Base-by-base conservation (phyloP, 2,113 vertebrate species). In the Phrynosoma platyrhinos region DNA sequence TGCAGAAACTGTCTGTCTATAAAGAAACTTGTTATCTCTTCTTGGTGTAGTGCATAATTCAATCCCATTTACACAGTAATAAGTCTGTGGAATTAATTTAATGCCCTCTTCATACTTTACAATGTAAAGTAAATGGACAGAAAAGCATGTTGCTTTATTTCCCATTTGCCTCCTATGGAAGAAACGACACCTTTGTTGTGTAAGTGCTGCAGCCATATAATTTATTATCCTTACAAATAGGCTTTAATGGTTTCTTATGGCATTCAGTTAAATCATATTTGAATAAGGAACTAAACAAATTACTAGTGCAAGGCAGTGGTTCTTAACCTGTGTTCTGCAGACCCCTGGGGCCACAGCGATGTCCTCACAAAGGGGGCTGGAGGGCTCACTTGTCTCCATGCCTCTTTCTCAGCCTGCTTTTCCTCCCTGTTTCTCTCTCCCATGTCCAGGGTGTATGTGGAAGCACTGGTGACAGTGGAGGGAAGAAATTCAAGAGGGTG, bases 11-110 rank as follows among this genome's bases (percentile, higher is more conserved):
- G 86, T 89, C 89, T 91, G 72, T 83, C 79, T 83, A 76, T 71
- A 93, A 91, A 95, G 72, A 87, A 92, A 55, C 47, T 62, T 68
- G 78, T 93, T 95, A 92, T 95, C 81, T 91, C 81, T 86, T 40
- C 78, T 93, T 95, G 96, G 94, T 93, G 93, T 85, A 81, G 53
- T 0, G 47, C 62, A 95, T 82, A 94, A 87, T 91, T 82, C 80
- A 84, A 94, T 86, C 47, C 79, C 89, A 55, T 88, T 93, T 93
- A 66, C 83, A 72, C 16, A 13, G 86, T 84, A 81, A 78, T 87
- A 86, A 91, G 92, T 91, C 69, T 1, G 82, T 95, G 91, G 93
- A 82, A 78, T 90, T 92, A 84, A 84, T 91, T 89, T 86, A 94
- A 91, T 88, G 42, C 75, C 25, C 86, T 92, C 92, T 92, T 91